phyloP scores from a whole-genome alignment of 2,113 vertebrate species.

The Paraplagusia blochii region DNA sequence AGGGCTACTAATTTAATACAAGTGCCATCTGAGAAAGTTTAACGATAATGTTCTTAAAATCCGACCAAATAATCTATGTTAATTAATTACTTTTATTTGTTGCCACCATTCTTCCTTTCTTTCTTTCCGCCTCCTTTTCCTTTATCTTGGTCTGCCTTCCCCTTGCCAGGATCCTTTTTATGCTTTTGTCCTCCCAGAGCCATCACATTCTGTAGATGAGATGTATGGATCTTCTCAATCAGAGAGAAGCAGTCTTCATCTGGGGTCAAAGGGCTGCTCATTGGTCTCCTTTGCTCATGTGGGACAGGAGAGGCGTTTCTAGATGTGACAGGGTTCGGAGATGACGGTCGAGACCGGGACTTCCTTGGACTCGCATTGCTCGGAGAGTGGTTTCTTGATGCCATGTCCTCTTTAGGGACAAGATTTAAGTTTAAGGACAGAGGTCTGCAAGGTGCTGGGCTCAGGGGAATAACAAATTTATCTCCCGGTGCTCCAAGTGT shows the following conservation, averaged over 20 bases:
- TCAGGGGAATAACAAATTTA: slow-evolving; percentile 67
- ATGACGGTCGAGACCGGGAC: slow-evolving; percentile 37
- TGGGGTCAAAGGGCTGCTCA: slow-evolving; percentile 29
- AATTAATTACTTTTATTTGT: slow-evolving; percentile 19
- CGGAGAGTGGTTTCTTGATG: slow-evolving; percentile 33
- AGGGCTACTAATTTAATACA: too few relatives aligned
- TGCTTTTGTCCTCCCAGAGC: slow-evolving; percentile 35
- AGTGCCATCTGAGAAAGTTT: too few relatives aligned
- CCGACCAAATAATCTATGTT: too few relatives aligned
- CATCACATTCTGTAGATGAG: slow-evolving; percentile 54
- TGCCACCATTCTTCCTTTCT: slow-evolving; percentile 53
- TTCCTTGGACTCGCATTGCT: slow-evolving; percentile 37
- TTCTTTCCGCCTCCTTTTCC: slow-evolving; percentile 54
- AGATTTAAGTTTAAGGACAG: slow-evolving; percentile 67
- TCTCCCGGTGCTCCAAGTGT: slow-evolving; percentile 68
- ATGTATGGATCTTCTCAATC: slow-evolving; percentile 65
- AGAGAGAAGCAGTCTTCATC: slow-evolving; percentile 65
- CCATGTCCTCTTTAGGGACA: slow-evolving; percentile 52
- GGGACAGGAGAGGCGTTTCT: background rate
- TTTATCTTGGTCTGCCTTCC: slow-evolving; percentile 41
- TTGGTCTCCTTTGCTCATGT: slow-evolving; percentile 4
- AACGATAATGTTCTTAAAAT: too few relatives aligned
- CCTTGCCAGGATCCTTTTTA: slow-evolving; percentile 35
- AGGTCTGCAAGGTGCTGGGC: slow-evolving; percentile 45
- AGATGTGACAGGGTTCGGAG: slow-evolving; percentile 35